Base-by-base conservation (phyloP, 2,888 invertebrate genomes). In the Tachina fera region DNA sequence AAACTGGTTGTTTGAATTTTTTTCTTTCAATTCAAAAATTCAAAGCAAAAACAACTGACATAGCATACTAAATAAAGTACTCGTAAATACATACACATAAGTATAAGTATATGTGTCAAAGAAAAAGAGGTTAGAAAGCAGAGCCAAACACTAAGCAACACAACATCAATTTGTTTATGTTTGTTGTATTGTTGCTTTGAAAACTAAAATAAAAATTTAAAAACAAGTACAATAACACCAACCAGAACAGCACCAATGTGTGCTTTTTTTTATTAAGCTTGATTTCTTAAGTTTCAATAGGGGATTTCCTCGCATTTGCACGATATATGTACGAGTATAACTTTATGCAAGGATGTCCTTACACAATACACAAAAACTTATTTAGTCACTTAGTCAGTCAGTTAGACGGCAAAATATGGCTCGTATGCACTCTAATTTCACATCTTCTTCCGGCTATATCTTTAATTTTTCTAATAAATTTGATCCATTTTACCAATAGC, bases 81-180 rank as follows among this genome's bases (percentile, higher is more conserved):
- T 31, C 31, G 31, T 31, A 31, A 31, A 68, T 43, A 71, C 31
- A 81, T 2, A 60, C n/a, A 47, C 10, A 63, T n/a, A 31, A 31
- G 0, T 4, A 71, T 51, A 63, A 9, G 71, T 60, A 65, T 58
- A 78, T 82, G 72, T 80, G 74, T 79, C 78, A 85, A 74, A 82
- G 75, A 79, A 86, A 84, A 83, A 78, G 76, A 83, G 79, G 83
- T 86, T 83, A 83, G 79, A 83, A 71, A 76, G 79, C 63, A 65
- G 72, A 86, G 61, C 63, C 75, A 79, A 76, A 76, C 49, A 75
- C 16, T 41, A 63, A 71, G 13, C 61, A 74, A 53, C 78, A 53
- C 78, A 51, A 63, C 71, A 75, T 11, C 61, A 83, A 67, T 60
- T 31, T 75, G 45, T 65, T 70, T 58, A 19, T 47, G 4, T 56